Evolutionary conservation across 2,888 invertebrate species (phyloP), one percentile per base, ranked within the genome.

Genomic region (Trichopria drosophilae): DNA sequence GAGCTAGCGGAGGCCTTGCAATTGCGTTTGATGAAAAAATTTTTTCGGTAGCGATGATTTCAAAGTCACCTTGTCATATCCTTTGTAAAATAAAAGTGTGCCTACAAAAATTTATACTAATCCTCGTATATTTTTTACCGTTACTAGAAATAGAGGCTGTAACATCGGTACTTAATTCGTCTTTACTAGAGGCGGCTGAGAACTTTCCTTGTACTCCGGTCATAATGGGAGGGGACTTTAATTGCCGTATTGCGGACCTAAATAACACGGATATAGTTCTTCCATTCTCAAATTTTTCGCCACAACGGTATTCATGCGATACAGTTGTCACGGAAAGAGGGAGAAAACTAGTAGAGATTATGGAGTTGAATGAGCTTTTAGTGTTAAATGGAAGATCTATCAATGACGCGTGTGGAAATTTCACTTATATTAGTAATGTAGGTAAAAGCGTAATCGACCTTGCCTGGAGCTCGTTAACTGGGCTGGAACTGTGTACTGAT

Each of bases 211-310:
- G 9, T 7, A 7, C 20, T 6, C 34, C 34, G 6, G 20, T 34
- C 6, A 16, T 34, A 13, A 19, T 34, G 34, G 34, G 34, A 16
- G 34, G 34, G 20, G 34, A 34, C 7, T 34, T 34, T 34, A 34
- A 34, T 16, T 13, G 34, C 12, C 18, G 34, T 5, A 20, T 34
- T 16, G 9, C 18, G 2, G 12, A 16, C 12, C 10, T 18, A n/a
- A 34, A 34, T 12, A n/a, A 34, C 18, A 3, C 12, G 9, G 18
- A 18, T 3, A n/a, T 20, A n/a, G 34, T 19, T 13, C 5, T 7
- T n/a, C 12, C 34, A n/a, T 12, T 18, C 6, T 16, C 10, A 3
- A 18, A 18, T 15, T 34, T 18, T 34, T 34, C 12, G 4, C n/a
- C 18, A 2, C 4, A 34, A 12, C 18, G 34, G 7, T 3, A n/a